Base-by-base conservation (phyloP, 37 sponge, comb jelly and placozoan genomes). In the Hormiphora californensis region DNA sequence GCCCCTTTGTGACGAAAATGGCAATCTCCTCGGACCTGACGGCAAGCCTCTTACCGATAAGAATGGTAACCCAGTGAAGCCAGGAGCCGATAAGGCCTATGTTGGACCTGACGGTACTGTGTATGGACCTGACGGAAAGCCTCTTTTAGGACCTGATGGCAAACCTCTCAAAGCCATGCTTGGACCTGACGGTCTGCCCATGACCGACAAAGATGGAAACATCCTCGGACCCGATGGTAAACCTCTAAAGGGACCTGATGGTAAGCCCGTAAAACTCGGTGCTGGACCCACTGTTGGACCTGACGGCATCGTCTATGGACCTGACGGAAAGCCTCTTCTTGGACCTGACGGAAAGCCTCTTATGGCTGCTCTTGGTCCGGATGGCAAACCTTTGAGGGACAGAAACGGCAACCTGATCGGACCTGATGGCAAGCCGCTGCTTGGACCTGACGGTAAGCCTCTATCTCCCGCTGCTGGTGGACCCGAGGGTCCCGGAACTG, bases 51-150 rank as follows among this genome's bases (percentile, higher is more conserved):
- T 73, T 43, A 73, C 46, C 43, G 81, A 73, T 40, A 73, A 73
- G 35, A 73, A 73, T 28, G 81, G 81, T 4, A 73, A 73, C 43
- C 81, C 81, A 11, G 38, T 73, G 27, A 73, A 73, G 22, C 81
- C 81, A 22, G 81, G 81, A 27, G 81, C 27, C 12, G 81, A 40
- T 17, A 73, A 43, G 21, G 41, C 36, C 21, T 73, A 40, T 73
- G 81, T 73, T 39, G 81, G 81, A 43, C 81, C 81, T 32, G 81
- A 73, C 43, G 81, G 81, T 43, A 73, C 81, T 28, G 81, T 73
- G n/a, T 73, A 73, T 73, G 81, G 81, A 73, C 81, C 81, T 43
- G 81, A 73, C 46, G 81, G 81, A 73, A 33, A 73, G 0, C 81
- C 81, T 2, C 44, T 73, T n/a, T 46, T 27, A n/a, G 81, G 81